Evolutionary conservation across 2,113 vertebrate species (phyloP).

Genomic region (Okapia johnstoni): DNA sequence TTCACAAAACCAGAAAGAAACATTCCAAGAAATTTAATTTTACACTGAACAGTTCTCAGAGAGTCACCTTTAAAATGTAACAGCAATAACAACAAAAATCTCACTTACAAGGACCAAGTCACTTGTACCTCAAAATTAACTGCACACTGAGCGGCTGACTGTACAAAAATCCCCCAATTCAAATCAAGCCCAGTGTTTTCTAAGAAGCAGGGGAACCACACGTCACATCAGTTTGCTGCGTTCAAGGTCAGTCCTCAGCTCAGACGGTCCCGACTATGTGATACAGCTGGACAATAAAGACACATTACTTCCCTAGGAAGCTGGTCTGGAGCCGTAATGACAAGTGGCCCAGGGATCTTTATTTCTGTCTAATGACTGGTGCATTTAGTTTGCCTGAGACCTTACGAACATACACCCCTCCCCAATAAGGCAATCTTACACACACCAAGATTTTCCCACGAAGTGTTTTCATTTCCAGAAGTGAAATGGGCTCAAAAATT

Average conservation of each 20-base stretch:
- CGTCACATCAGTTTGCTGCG: constrained; percentile 1
- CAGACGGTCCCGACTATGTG: not conserved
- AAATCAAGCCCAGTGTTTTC: not conserved
- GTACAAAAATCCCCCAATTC: not conserved
- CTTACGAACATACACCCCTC: not conserved
- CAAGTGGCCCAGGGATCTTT: constrained; percentile 20
- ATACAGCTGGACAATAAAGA: constrained; percentile 43
- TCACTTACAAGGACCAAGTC: not conserved
- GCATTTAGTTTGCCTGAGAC: constrained; percentile 17
- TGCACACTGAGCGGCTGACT: constrained; percentile 27
- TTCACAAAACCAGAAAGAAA: constrained; percentile 20
- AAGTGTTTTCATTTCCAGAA: not conserved
- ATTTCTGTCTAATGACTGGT: constrained; percentile 39
- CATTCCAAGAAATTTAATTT: constrained; percentile 39
- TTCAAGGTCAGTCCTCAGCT: constrained; percentile 63
- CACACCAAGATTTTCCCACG: not conserved
- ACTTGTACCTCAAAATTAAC: not conserved
- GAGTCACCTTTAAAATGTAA: not conserved
- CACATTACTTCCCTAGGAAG: constrained; percentile 6
- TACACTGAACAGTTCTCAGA: not conserved
- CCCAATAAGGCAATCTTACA: not conserved
- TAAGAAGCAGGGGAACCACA: constrained; percentile 29
- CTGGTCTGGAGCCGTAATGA: constrained; percentile 11
- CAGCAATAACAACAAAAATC: not conserved
- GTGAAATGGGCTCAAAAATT: not conserved